Evolutionary conservation across 1,140 invertebrate genomes (phyloP).

Genomic region (Caenorhabditis tropicalis): DNA sequence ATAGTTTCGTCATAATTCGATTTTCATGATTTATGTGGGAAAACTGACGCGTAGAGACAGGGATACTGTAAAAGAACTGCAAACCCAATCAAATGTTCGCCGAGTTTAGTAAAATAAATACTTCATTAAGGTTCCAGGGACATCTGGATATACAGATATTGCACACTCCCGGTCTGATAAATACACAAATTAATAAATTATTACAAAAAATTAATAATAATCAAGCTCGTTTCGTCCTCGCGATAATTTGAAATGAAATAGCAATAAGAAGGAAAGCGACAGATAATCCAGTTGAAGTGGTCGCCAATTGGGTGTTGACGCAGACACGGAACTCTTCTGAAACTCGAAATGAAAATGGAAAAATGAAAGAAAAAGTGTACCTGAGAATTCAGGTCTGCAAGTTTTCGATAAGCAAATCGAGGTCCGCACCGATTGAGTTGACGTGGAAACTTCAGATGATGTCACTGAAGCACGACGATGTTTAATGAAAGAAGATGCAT

Average conservation of each 20-base stretch:
- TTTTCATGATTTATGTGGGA: no score
- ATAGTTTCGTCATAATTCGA: no score
- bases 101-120: no score
- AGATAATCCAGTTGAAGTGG: not conserved
- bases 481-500: slow-evolving; percentile 48
- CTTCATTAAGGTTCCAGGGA: no score
- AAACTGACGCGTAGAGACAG: no score
- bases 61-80: no score
- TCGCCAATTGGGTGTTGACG: slow-evolving; percentile 8
- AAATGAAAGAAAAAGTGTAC: not conserved
- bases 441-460: not conserved
- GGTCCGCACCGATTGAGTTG: not conserved
- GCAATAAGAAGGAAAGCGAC: not conserved
- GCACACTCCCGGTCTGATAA: not conserved
- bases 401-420: slow-evolving; percentile 34
- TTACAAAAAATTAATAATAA: not conserved
- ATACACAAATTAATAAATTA: not conserved
- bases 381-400: not conserved
- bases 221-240: slow-evolving; percentile 7
- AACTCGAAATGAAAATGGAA: not conserved
- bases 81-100: no score
- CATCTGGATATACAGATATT: no score
- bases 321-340: slow-evolving; percentile 11
- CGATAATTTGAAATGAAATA: slow-evolving; percentile 25
- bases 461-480: slow-evolving; percentile 10